A percentile compares a stretch with the other conserved stretches of the same genome.
Conservation (phyloP, 1,140 invertebrate species). For the Lordiphosa mommai region DNA sequence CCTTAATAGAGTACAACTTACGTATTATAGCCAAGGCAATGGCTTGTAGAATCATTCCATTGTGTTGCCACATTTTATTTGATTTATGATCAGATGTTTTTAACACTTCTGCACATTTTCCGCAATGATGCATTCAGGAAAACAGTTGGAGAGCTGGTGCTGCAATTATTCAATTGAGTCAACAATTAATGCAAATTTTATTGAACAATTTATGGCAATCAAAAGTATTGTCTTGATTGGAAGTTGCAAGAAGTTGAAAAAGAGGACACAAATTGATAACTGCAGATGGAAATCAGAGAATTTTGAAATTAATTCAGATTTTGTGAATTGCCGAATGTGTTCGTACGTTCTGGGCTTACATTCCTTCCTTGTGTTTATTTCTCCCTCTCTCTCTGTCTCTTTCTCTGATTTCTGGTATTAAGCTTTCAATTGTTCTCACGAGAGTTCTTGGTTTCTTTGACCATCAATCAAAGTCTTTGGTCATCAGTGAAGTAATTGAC, state of each 20-base stretch:
- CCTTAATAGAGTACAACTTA: constrained; percentile 4
- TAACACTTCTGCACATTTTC: background rate
- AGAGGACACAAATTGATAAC: background rate
- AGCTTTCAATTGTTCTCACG: too few species aligned
- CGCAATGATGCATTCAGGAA: background rate
- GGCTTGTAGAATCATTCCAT: background rate
- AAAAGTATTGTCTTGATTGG: background rate
- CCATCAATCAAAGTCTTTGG: too few species aligned
- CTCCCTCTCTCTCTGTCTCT: too few species aligned
- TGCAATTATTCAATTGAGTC: constrained; percentile 12
- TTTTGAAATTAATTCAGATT: too few species aligned
- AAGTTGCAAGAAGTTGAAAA: constrained; percentile 2
- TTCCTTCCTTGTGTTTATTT: too few species aligned
- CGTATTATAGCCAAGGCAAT: constrained; percentile 8
- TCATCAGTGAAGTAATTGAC: too few species aligned
- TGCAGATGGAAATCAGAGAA: background rate
- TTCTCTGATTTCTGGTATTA: too few species aligned
- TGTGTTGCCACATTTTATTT: background rate
- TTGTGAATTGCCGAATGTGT: too few species aligned
- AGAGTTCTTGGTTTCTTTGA: too few species aligned
- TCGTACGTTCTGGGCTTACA: too few species aligned
- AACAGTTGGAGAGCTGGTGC: background rate
- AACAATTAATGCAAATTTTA: constrained; percentile 20
- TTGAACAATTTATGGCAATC: constrained; percentile 31
- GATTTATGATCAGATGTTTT: background rate